These are phyloP conservation scores for Lepidothrix coronata DNA, from an alignment of 2,113 vertebrate genomes.

Conservation along the genomic window DNA sequence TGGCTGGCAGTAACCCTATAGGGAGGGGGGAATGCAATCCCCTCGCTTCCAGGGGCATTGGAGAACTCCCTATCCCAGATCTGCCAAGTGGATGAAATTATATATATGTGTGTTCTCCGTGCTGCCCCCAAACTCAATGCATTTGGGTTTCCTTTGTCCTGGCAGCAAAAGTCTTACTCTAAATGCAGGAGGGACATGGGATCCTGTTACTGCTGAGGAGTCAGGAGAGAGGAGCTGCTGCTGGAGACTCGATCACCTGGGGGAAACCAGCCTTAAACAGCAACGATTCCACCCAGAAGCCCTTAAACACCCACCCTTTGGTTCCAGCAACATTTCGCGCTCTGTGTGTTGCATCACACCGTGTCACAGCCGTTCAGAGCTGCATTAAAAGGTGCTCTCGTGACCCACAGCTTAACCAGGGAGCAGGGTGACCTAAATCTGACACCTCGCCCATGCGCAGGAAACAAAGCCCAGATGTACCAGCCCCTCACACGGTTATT, in stretches of 20 bases:
- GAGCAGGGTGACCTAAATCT: slow-evolving; percentile 50
- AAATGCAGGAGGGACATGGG: not conserved
- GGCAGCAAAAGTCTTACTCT: not conserved
- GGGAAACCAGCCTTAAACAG: not conserved
- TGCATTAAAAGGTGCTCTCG: not conserved
- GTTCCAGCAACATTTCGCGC: not conserved
- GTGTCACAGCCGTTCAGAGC: not conserved
- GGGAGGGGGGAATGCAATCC: not conserved
- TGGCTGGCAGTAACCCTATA: slow-evolving; percentile 1
- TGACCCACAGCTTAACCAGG: not conserved
- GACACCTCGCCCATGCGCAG: slow-evolving; percentile 1
- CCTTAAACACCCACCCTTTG: accelerated
- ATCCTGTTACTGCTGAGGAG: not conserved
- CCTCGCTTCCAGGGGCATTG: accelerated
- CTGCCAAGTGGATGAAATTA: slow-evolving; percentile 9
- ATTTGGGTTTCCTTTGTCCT: not conserved
- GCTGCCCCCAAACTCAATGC: not conserved
- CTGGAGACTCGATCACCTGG: accelerated
- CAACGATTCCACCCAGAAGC: not conserved
- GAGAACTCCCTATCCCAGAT: not conserved
- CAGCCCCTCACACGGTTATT: not conserved
- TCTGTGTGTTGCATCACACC: not conserved
- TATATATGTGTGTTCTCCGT: not conserved
- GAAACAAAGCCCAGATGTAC: not conserved
- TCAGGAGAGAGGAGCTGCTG: not conserved